These are phyloP conservation scores for Indicator maculatus DNA, from an alignment of 2,113 vertebrate species.

Conservation along the genomic window DNA sequence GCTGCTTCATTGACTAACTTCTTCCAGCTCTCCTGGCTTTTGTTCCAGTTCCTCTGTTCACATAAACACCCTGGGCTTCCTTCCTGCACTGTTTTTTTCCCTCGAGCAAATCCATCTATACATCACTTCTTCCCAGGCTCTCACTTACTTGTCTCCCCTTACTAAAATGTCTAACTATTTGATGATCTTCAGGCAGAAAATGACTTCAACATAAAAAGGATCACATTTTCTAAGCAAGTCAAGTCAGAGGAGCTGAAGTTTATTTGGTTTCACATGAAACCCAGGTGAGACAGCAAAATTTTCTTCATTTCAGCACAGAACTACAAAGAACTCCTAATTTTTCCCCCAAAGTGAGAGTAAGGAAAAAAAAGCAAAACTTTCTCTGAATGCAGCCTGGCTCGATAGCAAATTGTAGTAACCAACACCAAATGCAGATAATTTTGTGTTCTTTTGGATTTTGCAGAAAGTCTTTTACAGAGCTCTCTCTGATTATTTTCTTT, in stretches of 20 bases:
- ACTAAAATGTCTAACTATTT: slow-evolving; percentile 23
- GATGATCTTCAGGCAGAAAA: background rate
- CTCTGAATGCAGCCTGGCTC: background rate
- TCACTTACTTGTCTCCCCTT: slow-evolving; percentile 16
- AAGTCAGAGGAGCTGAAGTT: background rate
- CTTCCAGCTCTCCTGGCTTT: slow-evolving; percentile 20
- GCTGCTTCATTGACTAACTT: background rate
- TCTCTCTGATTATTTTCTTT: slow-evolving; percentile 23
- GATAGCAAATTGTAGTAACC: background rate
- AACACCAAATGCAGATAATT: background rate
- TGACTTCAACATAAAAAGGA: background rate
- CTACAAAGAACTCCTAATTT: background rate
- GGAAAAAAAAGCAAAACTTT: background rate
- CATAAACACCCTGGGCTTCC: slow-evolving; percentile 56
- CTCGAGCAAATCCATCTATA: background rate
- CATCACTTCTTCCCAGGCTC: slow-evolving; percentile 51
- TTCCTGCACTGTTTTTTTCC: slow-evolving; percentile 40
- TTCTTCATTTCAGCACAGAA: background rate
- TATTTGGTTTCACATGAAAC: background rate
- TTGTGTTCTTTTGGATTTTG: background rate
- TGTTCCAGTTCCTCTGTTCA: slow-evolving; percentile 41
- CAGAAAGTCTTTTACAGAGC: background rate
- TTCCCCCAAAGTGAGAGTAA: background rate
- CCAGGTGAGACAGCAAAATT: background rate
- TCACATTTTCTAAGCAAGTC: background rate